Evolutionary conservation across 2,888 invertebrate species (phyloP).

Genomic region (Noctua pronuba): DNA sequence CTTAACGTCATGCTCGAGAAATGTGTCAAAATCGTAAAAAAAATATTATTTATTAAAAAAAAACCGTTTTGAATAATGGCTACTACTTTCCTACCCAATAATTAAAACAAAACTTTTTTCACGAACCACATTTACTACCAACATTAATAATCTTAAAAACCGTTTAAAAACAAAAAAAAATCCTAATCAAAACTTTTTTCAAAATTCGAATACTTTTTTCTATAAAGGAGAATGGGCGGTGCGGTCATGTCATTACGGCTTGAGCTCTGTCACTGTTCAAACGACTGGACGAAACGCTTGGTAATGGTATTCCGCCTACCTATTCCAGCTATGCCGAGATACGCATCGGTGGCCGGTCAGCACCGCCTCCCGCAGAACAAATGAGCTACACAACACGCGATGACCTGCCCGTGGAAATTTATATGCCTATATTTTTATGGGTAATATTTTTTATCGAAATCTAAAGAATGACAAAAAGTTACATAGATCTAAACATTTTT

Average conservation of each 20-base stretch:
- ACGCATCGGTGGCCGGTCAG: conserved; percentile 85
- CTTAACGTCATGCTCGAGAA: neutral
- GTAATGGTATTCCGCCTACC: conserved; percentile 89
- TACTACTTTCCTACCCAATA: conserved; percentile 26
- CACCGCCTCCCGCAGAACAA: conserved; percentile 83
- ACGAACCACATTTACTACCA: conserved; percentile 17
- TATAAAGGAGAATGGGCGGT: conserved; percentile 77
- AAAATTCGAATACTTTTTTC: conserved; percentile 64
- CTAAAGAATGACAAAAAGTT: neutral
- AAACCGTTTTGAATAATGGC: conserved; percentile 12
- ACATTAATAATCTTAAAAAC: conserved; percentile 38
- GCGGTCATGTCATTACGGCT: conserved; percentile 75
- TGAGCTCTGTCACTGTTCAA: conserved; percentile 80
- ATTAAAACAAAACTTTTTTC: conserved; percentile 15
- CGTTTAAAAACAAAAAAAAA: conserved; percentile 33
- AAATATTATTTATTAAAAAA: neutral
- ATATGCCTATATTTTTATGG: conserved; percentile 43
- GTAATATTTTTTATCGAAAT: conserved; percentile 24
- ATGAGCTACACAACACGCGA: conserved; percentile 72
- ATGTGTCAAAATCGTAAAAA: neutral
- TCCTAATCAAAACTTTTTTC: conserved; percentile 57
- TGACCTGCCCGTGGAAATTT: conserved; percentile 60
- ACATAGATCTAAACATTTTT: neutral
- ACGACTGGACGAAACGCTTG: conserved; percentile 73
- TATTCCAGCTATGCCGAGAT: conserved; percentile 87